These are phyloP conservation scores for Microcebus tavaratra DNA, from an alignment of 2,113 vertebrate genomes.

Conservation along the genomic window DNA sequence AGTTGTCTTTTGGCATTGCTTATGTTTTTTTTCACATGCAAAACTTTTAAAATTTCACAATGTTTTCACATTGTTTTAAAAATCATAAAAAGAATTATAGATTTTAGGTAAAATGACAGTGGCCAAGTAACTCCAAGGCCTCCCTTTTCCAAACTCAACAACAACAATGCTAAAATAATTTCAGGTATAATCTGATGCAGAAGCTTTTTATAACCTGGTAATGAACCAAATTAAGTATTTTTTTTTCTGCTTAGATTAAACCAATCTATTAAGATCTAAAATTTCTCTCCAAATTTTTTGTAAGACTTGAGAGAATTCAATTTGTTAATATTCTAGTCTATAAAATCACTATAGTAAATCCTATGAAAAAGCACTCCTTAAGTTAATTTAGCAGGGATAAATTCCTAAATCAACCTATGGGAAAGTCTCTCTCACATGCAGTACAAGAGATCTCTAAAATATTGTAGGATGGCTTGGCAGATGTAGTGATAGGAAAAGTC, in stretches of 20 bases:
- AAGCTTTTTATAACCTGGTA: background rate
- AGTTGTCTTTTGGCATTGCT: background rate
- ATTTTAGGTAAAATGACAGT: background rate
- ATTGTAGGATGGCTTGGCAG: background rate
- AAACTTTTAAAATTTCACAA: background rate
- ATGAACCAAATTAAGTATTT: background rate
- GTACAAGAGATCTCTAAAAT: background rate
- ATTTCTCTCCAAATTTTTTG: background rate
- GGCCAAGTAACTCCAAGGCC: background rate
- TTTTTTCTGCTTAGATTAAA: background rate
- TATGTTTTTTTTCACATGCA: background rate
- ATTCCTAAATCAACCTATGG: background rate
- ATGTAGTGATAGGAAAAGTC: background rate
- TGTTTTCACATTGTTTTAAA: conserved; percentile 26
- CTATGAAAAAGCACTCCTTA: background rate
- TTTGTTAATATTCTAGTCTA: background rate
- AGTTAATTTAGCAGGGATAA: background rate
- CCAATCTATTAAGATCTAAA: background rate
- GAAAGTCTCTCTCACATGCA: background rate
- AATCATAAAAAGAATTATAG: background rate
- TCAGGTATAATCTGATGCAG: background rate
- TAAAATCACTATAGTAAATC: background rate
- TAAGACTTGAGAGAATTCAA: background rate
- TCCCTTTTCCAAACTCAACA: background rate
- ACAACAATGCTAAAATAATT: background rate